Conservation (phyloP, 2,888 invertebrate genomes). For the Liopterus haemorrhoidalis region DNA sequence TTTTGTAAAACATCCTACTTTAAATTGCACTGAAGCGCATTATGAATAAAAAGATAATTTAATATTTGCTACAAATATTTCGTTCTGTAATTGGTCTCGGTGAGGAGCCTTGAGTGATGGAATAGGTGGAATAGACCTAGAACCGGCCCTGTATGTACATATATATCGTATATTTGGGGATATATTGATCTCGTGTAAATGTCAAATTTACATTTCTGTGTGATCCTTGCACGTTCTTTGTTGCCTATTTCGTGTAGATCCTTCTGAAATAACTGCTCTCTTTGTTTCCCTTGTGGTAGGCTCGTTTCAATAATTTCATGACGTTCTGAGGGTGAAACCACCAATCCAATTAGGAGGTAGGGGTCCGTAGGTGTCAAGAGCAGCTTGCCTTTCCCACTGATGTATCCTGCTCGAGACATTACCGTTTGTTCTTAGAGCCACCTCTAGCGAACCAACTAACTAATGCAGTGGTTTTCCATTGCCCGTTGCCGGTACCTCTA, state of each 20-base stretch:
- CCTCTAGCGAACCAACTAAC: no score
- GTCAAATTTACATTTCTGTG: conserved; percentile 19
- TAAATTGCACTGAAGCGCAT: not conserved
- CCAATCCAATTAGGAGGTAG: conserved; percentile 20
- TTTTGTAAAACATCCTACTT: not conserved
- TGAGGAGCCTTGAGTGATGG: no score
- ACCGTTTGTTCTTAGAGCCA: conserved; percentile 17
- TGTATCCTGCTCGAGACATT: conserved; percentile 8
- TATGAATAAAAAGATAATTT: conserved; percentile 1
- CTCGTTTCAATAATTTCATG: conserved; percentile 20
- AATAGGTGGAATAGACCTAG: no score
- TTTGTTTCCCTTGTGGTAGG: conserved; percentile 20
- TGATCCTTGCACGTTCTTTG: conserved; percentile 18
- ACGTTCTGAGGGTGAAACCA: conserved; percentile 14
- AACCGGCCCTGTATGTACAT: not conserved
- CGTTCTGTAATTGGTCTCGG: not conserved
- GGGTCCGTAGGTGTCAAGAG: conserved; percentile 18
- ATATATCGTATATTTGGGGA: conserved; percentile 3
- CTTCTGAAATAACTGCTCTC: conserved; percentile 17
- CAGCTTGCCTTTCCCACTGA: conserved; percentile 13
- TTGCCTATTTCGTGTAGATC: conserved; percentile 17
- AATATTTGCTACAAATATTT: conserved; percentile 1
- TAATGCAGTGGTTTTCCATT: no score
- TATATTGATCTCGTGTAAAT: conserved; percentile 10
- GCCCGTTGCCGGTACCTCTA: no score